Evolutionary conservation across 1,140 invertebrate genomes (phyloP).

Genomic region (Catajapyx aquilonaris): DNA sequence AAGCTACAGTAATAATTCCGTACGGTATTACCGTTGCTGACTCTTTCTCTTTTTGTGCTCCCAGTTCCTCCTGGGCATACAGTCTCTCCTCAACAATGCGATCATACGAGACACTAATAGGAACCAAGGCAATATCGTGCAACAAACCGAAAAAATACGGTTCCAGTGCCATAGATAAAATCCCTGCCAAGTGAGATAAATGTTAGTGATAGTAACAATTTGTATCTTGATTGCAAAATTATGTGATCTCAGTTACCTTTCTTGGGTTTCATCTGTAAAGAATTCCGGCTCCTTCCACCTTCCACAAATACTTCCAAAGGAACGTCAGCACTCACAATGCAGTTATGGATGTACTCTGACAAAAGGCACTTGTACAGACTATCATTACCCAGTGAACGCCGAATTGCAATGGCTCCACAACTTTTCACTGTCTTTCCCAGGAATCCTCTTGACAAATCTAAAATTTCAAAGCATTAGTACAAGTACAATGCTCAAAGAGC

Average conservation of each 20-base stretch:
- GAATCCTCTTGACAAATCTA: too few species aligned
- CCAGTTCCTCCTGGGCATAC: slow-evolving; percentile 83
- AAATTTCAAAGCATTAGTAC: too few species aligned
- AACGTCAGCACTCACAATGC: background rate
- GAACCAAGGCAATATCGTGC: slow-evolving; percentile 70
- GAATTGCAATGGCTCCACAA: background rate
- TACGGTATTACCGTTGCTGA: slow-evolving; percentile 56
- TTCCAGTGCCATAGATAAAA: slow-evolving; percentile 66
- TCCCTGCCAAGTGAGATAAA: too few species aligned
- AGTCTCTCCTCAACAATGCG: slow-evolving; percentile 74
- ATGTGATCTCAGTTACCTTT: too few species aligned
- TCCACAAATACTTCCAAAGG: background rate
- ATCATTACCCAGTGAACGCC: background rate
- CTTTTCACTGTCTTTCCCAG: too few species aligned
- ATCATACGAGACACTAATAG: slow-evolving; percentile 88
- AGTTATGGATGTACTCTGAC: background rate
- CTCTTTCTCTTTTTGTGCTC: slow-evolving; percentile 91
- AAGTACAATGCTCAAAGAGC: too few species aligned
- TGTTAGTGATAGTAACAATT: too few species aligned
- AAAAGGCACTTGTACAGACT: background rate
- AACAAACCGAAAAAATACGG: slow-evolving; percentile 54
- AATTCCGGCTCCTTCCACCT: background rate
- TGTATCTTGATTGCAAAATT: too few species aligned
- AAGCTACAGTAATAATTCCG: too few species aligned
- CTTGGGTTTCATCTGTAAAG: too few species aligned